phyloP scores from a whole-genome alignment of 2,113 vertebrate genomes.

The Apteryx mantelli region DNA sequence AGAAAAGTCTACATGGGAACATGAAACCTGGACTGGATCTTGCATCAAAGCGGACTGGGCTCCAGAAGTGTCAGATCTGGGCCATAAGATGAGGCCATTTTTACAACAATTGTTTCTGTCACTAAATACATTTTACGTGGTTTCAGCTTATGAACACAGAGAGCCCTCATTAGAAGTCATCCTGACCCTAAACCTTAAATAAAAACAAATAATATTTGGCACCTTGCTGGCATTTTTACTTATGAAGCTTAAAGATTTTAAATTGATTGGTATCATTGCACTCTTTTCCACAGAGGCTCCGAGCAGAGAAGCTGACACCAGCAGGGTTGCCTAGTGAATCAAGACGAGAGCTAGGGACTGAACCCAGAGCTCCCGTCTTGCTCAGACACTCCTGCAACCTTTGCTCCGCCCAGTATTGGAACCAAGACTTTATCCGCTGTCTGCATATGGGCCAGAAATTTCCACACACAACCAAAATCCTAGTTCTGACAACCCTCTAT shows the following conservation, averaged over 20 bases:
- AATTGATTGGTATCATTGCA: accelerated
- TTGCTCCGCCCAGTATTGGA: background rate
- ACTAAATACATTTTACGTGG: background rate
- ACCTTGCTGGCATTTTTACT: background rate
- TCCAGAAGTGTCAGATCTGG: background rate
- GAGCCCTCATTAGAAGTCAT: background rate
- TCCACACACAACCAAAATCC: background rate
- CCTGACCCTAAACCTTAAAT: conserved; percentile 29
- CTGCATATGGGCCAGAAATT: background rate
- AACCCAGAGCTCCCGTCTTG: background rate
- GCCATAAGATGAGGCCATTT: background rate
- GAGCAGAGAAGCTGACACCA: background rate
- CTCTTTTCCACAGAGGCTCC: background rate
- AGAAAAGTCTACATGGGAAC: background rate
- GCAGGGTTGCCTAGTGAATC: background rate
- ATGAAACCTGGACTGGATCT: conserved; percentile 50
- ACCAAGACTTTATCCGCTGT: background rate
- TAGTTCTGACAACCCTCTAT: background rate
- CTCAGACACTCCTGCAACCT: background rate
- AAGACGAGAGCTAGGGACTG: background rate
- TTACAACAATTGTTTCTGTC: conserved; percentile 19
- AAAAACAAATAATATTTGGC: background rate
- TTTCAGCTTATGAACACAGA: background rate
- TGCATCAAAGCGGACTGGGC: background rate
- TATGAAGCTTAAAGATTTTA: background rate